These are phyloP conservation scores for Zeuzera pyrina DNA, from an alignment of 2,888 invertebrate species.

Conservation along the genomic window DNA sequence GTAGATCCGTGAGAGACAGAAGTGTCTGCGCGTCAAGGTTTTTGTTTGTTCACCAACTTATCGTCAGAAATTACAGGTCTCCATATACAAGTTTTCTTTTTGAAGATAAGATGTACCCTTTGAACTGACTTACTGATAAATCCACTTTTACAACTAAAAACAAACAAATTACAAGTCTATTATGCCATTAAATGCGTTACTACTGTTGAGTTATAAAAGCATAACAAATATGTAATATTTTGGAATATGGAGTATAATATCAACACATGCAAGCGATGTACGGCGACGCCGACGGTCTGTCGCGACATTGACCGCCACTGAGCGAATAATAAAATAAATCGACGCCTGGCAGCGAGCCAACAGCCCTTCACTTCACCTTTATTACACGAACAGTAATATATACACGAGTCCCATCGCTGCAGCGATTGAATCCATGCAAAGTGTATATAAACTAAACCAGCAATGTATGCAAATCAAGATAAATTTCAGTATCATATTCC, in stretches of 20 bases:
- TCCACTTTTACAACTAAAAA: no score
- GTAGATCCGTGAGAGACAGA: constrained; percentile 13
- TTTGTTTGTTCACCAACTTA: constrained; percentile 15
- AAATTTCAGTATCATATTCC: not conserved
- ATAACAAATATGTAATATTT: no score
- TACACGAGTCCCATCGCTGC: not conserved
- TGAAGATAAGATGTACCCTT: no score
- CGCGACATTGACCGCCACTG: constrained; percentile 70
- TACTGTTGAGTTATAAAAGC: no score
- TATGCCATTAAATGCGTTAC: no score
- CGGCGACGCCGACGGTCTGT: constrained; percentile 46
- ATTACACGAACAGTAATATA: not conserved
- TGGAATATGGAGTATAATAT: no score
- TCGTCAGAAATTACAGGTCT: constrained; percentile 1
- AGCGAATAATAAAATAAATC: constrained; percentile 67
- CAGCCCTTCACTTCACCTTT: constrained; percentile 58
- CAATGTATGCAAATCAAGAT: not conserved
- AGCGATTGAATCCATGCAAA: not conserved
- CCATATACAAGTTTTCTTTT: no score
- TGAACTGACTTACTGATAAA: no score
- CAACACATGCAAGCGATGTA: constrained; percentile 49
- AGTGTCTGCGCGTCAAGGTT: constrained; percentile 16
- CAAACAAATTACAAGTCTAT: no score
- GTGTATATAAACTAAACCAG: not conserved
- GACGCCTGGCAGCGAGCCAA: constrained; percentile 61